Conservation (phyloP, 1,140 invertebrate species). For the Archivesica marissinica region DNA sequence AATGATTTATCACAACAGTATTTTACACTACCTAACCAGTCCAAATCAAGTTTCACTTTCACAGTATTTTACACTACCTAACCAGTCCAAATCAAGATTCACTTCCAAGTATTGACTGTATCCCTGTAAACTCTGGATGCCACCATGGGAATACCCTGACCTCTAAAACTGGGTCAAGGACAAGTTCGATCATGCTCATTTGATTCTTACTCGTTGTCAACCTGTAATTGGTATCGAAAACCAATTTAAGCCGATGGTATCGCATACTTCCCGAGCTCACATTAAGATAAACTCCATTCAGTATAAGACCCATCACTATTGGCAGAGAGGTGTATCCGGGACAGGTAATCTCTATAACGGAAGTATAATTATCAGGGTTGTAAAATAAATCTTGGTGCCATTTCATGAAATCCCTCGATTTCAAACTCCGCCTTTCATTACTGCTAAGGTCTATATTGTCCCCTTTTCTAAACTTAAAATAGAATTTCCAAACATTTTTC, state of each 20-base stretch:
- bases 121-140: conserved; percentile 29
- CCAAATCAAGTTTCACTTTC: too few relatives aligned
- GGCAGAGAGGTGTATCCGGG: conserved; percentile 12
- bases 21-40: too few relatives aligned
- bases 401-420: conserved; percentile 31
- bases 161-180: conserved; percentile 54
- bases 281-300: conserved; percentile 55
- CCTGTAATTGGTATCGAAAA: conserved; percentile 34
- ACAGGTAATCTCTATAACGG: conserved; percentile 52
- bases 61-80: too few relatives aligned
- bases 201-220: conserved; percentile 7
- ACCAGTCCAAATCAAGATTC: conserved; percentile 15
- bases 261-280: conserved; percentile 47
- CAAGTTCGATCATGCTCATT: conserved; percentile 30
- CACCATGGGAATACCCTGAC: conserved; percentile 56
- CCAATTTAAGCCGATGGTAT: conserved; percentile 47
- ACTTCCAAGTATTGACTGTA: conserved; percentile 25
- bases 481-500: conserved; percentile 55
- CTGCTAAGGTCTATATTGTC: conserved; percentile 37
- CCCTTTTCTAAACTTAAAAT: conserved; percentile 52
- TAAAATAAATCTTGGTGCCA: conserved; percentile 58
- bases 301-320: conserved; percentile 45
- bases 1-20: too few relatives aligned
- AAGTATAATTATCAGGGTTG: conserved; percentile 31
- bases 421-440: conserved; percentile 1